These are phyloP conservation scores for Sylvicola fuscatus DNA, from an alignment of 2,888 invertebrate genomes.

Conservation along the genomic window DNA sequence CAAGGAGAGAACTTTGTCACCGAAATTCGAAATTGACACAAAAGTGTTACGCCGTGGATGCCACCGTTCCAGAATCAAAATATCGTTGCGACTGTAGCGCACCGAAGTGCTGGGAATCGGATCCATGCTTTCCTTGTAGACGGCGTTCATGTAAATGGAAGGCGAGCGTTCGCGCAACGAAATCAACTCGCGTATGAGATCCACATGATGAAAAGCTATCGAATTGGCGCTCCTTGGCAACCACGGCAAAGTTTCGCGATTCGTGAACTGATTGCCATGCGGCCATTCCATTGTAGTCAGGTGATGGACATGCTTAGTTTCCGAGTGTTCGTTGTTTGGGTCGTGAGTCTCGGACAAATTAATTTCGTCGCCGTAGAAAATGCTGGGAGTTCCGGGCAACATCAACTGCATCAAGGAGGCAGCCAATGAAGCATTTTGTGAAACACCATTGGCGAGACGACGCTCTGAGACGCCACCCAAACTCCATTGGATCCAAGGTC, in stretches of 20 bases:
- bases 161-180: constrained; percentile 39
- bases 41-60: constrained; percentile 60
- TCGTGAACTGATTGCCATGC: constrained; percentile 26
- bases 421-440: constrained; percentile 42
- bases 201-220: constrained; percentile 29
- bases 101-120: constrained; percentile 45
- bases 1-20: constrained; percentile 33
- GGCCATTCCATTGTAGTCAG: constrained; percentile 49
- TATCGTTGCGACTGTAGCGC: constrained; percentile 35
- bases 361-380: constrained; percentile 87
- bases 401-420: constrained; percentile 53
- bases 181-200: constrained; percentile 36
- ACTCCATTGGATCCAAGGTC: constrained; percentile 67
- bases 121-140: constrained; percentile 37
- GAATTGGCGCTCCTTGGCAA: constrained; percentile 32
- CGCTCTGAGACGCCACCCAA: constrained; percentile 38
- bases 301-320: constrained; percentile 41
- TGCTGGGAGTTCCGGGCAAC: constrained; percentile 66
- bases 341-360: constrained; percentile 39
- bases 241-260: constrained; percentile 38
- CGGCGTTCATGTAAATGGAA: constrained; percentile 50
- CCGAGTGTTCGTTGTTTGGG: constrained; percentile 33
- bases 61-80: constrained; percentile 53
- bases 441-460: constrained; percentile 20
- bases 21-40: constrained; percentile 55